Conservation (phyloP, 1,140 invertebrate species). For the Contarinia nasturtii region DNA sequence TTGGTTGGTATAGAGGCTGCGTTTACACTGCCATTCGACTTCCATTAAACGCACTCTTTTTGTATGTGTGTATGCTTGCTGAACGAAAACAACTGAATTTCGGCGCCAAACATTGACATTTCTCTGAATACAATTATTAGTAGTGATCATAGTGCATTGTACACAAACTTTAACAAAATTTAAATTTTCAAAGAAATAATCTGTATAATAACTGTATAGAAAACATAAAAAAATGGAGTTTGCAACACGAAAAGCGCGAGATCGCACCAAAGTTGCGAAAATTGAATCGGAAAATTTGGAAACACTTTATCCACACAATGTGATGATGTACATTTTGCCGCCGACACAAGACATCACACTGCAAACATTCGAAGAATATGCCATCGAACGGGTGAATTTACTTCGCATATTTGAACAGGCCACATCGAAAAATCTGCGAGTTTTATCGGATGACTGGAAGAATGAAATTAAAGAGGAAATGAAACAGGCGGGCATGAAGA, state of each 20-base stretch:
- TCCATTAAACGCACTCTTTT: too few relatives aligned
- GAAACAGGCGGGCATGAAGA: constrained; percentile 44
- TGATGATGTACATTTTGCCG: constrained; percentile 61
- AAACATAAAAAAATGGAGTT: not conserved
- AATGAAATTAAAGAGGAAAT: constrained; percentile 45
- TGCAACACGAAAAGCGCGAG: not conserved
- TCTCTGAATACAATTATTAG: too few relatives aligned
- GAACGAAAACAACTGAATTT: too few relatives aligned
- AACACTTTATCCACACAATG: constrained; percentile 43
- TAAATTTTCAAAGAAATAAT: too few relatives aligned
- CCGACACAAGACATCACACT: constrained; percentile 56
- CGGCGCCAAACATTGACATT: too few relatives aligned
- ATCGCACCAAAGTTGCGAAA: not conserved
- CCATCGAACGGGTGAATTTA: constrained; percentile 65
- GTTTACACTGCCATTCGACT: too few relatives aligned
- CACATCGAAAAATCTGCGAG: constrained; percentile 35
- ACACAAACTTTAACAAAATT: too few relatives aligned
- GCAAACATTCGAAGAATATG: constrained; percentile 72
- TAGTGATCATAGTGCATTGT: too few relatives aligned
- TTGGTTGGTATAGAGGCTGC: too few relatives aligned
- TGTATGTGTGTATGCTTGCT: too few relatives aligned
- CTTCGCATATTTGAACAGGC: constrained; percentile 54
- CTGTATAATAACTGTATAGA: too few relatives aligned
- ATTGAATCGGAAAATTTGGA: constrained; percentile 8
- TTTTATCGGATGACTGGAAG: constrained; percentile 53